Evolutionary conservation across 2,113 vertebrate species (phyloP), one percentile per base, ranked within the genome.

Genomic region (Chlorocebus sabaeus): DNA sequence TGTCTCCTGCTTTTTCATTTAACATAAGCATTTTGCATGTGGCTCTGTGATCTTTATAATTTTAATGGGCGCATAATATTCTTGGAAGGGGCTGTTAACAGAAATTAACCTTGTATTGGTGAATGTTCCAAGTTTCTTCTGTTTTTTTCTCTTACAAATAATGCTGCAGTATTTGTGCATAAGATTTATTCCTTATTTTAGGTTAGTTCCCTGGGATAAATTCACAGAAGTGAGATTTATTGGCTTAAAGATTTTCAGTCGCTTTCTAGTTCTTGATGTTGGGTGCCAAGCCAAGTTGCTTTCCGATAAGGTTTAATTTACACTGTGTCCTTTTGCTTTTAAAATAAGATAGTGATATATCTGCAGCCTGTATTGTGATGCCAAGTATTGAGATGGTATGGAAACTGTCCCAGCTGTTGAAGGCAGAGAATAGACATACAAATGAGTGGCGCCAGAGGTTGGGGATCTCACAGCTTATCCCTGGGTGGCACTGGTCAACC

Each of bases 61-160:
- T 87, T 95, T 96, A 92, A 96, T 93, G 89, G 20, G 48, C 61
- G 14, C 72, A 25, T 90, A 70, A 25, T 93, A 59, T 43, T 95
- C 64, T 92, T 86, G 82, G 52, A 59, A 96, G 45, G 57, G 52
- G 8, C 40, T 87, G 6, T 64, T 70, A 85, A 83, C 43, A 55
- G 88, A 97, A 95, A 95, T 93, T 96, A 88, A 38, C 43, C n/a
- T 30, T 93, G 76, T 79, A 11, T 23, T 70, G 30, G 50, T 38
- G 64, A 59, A 40, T 93, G 89, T 75, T 98, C 95, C 76, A 91
- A 45, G n/a, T 97, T 85, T 88, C 55, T 94, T 95, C 18, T 30
- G 1, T 82, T 64, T 93, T 79, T 79, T 94, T 59, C 48, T 76
- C 85, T 88, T 67, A 35, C 64, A 91, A 89, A 72, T 73, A 86